Evolutionary conservation across 2,888 invertebrate species (phyloP).

Genomic region (Cheilosia soror): DNA sequence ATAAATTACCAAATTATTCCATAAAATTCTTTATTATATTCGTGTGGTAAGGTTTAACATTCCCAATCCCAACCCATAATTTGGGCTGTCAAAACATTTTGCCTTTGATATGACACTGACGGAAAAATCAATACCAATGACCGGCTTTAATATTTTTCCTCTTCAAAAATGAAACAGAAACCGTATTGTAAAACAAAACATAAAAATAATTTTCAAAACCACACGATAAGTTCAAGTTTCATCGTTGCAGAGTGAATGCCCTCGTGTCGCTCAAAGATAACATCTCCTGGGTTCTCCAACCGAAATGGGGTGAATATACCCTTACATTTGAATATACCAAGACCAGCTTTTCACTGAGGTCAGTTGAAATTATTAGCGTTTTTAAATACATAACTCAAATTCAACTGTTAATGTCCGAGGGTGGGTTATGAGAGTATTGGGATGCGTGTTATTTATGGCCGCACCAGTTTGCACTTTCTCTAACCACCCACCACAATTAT

Average conservation of each 20-base stretch:
- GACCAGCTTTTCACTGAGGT: neutral
- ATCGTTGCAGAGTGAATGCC: slow-evolving; percentile 62
- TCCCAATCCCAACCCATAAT: slow-evolving; percentile 37
- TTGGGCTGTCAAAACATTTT: slow-evolving; percentile 59
- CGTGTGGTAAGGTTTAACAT: slow-evolving; percentile 8
- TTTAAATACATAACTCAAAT: slow-evolving; percentile 55
- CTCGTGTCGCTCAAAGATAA: slow-evolving; percentile 59
- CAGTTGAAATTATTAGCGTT: slow-evolving; percentile 42
- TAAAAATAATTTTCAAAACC: slow-evolving; percentile 21
- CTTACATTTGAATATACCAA: neutral
- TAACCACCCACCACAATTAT: neutral
- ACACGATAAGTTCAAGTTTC: slow-evolving; percentile 70
- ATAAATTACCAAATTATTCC: slow-evolving; percentile 10
- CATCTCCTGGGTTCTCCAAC: slow-evolving; percentile 44
- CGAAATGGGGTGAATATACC: slow-evolving; percentile 51
- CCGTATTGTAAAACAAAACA: slow-evolving; percentile 1
- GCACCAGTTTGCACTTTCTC: slow-evolving; percentile 9
- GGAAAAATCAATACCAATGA: slow-evolving; percentile 65
- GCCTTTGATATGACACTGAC: slow-evolving; percentile 55
- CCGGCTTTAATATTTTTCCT: slow-evolving; percentile 51
- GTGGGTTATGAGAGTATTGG: slow-evolving; percentile 60
- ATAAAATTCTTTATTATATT: slow-evolving; percentile 11
- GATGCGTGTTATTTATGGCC: slow-evolving; percentile 72
- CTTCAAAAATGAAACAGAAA: slow-evolving; percentile 11
- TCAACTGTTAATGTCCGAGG: slow-evolving; percentile 24